These are phyloP conservation scores for Andrena chrysosceles DNA, from an alignment of 2,888 invertebrate species.

Conservation along the genomic window DNA sequence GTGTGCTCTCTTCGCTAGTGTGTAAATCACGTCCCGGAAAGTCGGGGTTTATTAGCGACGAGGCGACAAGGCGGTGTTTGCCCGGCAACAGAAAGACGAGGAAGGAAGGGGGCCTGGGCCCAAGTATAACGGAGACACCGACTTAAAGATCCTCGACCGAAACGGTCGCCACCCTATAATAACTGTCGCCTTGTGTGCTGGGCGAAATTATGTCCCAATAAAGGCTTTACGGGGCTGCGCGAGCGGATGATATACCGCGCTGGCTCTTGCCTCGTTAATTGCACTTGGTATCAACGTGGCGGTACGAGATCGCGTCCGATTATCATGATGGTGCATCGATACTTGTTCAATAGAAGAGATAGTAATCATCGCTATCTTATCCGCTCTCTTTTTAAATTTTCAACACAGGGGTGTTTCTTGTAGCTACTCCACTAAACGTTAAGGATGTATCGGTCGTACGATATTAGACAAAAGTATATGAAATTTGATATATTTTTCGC, in stretches of 20 bases:
- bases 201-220: conserved; percentile 71
- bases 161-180: conserved; percentile 58
- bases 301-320: not conserved
- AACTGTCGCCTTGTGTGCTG: conserved; percentile 65
- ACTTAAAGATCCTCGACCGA: conserved; percentile 49
- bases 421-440: too few species aligned
- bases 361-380: too few species aligned
- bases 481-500: too few species aligned
- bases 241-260: conserved; percentile 51
- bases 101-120: conserved; percentile 42
- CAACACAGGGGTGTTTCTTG: too few species aligned
- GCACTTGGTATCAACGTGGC: conserved; percentile 23
- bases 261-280: conserved; percentile 51
- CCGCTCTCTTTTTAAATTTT: too few species aligned
- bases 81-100: conserved; percentile 53
- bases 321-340: not conserved
- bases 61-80: conserved; percentile 64
- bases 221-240: conserved; percentile 53
- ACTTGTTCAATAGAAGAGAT: too few species aligned
- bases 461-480: too few species aligned
- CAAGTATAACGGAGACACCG: conserved; percentile 40
- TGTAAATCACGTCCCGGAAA: conserved; percentile 67
- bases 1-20: conserved; percentile 31
- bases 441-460: too few species aligned
- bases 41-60: conserved; percentile 68